Conservation (phyloP, 2,888 invertebrate species). For the Arrhopalites spinosus region DNA sequence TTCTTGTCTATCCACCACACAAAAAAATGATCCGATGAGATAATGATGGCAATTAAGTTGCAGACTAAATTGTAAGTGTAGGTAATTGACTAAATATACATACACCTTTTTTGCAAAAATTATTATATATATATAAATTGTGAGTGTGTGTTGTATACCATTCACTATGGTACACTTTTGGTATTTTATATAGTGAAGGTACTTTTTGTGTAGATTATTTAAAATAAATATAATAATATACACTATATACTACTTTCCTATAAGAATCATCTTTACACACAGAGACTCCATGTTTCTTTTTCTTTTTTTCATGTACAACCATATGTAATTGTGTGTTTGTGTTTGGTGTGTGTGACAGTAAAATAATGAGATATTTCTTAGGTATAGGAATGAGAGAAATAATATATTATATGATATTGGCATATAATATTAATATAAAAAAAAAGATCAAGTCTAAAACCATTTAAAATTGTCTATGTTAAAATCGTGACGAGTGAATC, state of each 20-base stretch:
- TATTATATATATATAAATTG: too few species aligned
- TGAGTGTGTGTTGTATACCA: too few species aligned
- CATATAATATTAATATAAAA: too few species aligned
- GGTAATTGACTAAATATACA: constrained; percentile 32
- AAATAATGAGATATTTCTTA: background rate
- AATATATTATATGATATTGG: too few species aligned
- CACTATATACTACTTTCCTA: background rate
- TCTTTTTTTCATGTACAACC: constrained; percentile 15
- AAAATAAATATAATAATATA: constrained; percentile 25
- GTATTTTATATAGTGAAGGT: constrained; percentile 1
- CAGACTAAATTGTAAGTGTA: constrained; percentile 25
- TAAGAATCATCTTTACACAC: background rate
- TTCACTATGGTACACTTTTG: constrained; percentile 4
- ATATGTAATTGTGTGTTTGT: background rate
- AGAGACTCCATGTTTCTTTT: too few species aligned
- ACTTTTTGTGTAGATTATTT: constrained; percentile 10
- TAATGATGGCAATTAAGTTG: constrained; percentile 16
- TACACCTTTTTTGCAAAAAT: too few species aligned
- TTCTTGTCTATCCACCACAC: too few species aligned
- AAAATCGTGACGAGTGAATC: constrained; percentile 31
- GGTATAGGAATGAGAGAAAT: constrained; percentile 21
- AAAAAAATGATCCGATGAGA: background rate
- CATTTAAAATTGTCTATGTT: constrained; percentile 30
- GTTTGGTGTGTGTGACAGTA: constrained; percentile 1
- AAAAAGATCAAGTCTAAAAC: constrained; percentile 4